Percentiles rank a stretch among this genome's conserved stretches.
phyloP scores from a whole-genome alignment of 2,888 invertebrate species.

The Amiota mariae region DNA sequence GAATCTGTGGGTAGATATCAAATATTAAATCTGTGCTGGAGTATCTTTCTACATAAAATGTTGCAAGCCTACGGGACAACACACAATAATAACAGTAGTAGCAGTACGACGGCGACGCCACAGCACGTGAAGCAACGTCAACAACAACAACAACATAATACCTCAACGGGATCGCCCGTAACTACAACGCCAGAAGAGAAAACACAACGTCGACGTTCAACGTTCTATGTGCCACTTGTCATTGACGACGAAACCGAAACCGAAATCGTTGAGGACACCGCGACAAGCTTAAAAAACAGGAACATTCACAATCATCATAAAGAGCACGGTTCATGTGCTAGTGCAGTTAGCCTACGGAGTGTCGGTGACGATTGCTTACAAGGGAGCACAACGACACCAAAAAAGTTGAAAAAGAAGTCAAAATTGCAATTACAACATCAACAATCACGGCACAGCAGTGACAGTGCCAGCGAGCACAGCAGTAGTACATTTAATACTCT shows the following conservation, averaged over 20 bases:
- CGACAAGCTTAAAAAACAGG: slow-evolving; percentile 46
- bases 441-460: slow-evolving; percentile 5
- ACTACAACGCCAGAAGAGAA: slow-evolving; percentile 72
- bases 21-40: not conserved
- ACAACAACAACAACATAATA: slow-evolving; percentile 47
- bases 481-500: slow-evolving; percentile 27
- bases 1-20: too few relatives aligned
- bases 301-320: too few relatives aligned
- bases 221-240: slow-evolving; percentile 82
- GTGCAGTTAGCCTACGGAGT: too few relatives aligned
- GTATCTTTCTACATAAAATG: slow-evolving; percentile 48
- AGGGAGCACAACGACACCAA: slow-evolving; percentile 14
- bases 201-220: slow-evolving; percentile 79
- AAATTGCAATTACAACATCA: slow-evolving; percentile 2
- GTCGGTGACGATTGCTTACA: too few relatives aligned
- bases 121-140: slow-evolving; percentile 49
- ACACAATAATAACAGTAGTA: slow-evolving; percentile 42
- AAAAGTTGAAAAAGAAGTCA: not conserved
- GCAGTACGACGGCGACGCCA: slow-evolving; percentile 44
- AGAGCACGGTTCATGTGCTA: too few relatives aligned
- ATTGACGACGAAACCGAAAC: slow-evolving; percentile 70
- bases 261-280: slow-evolving; percentile 33
- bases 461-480: slow-evolving; percentile 56
- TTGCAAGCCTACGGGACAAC: slow-evolving; percentile 56
- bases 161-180: slow-evolving; percentile 43